Percentiles rank a stretch among this genome's conserved stretches.
These are phyloP conservation scores for Pogonocichla stellata DNA, from an alignment of 2,113 vertebrate species.

Conservation along the genomic window DNA sequence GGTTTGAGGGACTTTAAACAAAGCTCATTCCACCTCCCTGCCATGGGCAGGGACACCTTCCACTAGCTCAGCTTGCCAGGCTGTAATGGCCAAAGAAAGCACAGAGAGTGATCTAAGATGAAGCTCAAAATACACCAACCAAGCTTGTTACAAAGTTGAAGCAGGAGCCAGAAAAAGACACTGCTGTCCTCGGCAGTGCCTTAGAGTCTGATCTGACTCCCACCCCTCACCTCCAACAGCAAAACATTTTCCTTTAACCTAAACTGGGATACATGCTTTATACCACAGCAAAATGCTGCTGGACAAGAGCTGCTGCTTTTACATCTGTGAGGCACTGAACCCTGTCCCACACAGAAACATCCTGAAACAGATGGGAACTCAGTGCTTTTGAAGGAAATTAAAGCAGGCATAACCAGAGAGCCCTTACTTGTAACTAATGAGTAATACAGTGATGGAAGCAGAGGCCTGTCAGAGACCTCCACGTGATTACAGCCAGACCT, in stretches of 20 bases:
- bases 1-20: not conserved
- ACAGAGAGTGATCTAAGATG: not conserved
- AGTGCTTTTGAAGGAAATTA: not conserved
- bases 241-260: not conserved
- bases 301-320: not conserved
- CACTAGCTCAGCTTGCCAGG: not conserved
- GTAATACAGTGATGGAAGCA: not conserved
- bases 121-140: not conserved
- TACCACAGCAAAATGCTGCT: not conserved
- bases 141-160: not conserved
- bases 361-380: not conserved
- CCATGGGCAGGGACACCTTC: not conserved
- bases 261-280: not conserved
- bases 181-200: not conserved
- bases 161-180: not conserved
- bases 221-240: not conserved
- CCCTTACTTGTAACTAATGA: not conserved
- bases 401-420: not conserved
- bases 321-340: rapidly evolving
- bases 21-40: not conserved
- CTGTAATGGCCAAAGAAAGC: not conserved
- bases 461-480: slow-evolving; percentile 11
- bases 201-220: not conserved
- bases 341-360: not conserved
- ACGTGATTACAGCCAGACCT: not conserved